Base-by-base conservation (phyloP, 2,888 invertebrate species). In the Oxystoma pomonae region DNA sequence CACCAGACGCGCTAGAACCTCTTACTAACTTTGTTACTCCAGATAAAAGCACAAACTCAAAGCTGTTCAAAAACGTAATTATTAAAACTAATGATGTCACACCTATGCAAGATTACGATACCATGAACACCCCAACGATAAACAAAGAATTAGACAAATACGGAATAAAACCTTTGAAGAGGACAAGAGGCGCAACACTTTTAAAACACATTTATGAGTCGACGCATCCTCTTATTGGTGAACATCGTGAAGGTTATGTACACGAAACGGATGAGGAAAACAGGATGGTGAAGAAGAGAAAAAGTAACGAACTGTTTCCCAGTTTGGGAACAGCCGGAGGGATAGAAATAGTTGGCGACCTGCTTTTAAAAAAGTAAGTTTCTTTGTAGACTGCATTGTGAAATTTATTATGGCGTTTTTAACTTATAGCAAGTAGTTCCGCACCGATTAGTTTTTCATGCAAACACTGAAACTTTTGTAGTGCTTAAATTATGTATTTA, bases 121-220 rank as follows among this genome's bases (percentile, higher is more conserved):
- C 76, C 3, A 84, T 89, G 83, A 75, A 82, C 35, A 85, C 87
- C 19, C 83, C 87, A 0, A 82, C 83, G 69, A 79, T 86, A 35
- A 79, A 83, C 65, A 80, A 78, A 65, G 85, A 87, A 73, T 76
- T 90, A 3, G 82, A 86, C 66, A 86, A 85, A 74, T 87, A 83
- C 79, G 90, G 90, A 1, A 78, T 90, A 3, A 89, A 88, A 74
- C 86, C 86, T 1, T 80, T 90, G 18, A 89, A 87, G 75, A 81
- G 87, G 61, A 71, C 70, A 62, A 69, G 76, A 80, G 89, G 88
- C 0, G 81, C 87, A 35, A 83, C 86, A 78, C 78, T 90, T 57
- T 75, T 90, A 55, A 86, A 87, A 62, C 85, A 88, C 70, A 81
- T 90, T 49, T 90, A 89, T 74, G 86, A 88, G 69, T 84, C 87